Evolutionary conservation across 2,113 vertebrate species (phyloP).

Genomic region (Geococcyx californianus): DNA sequence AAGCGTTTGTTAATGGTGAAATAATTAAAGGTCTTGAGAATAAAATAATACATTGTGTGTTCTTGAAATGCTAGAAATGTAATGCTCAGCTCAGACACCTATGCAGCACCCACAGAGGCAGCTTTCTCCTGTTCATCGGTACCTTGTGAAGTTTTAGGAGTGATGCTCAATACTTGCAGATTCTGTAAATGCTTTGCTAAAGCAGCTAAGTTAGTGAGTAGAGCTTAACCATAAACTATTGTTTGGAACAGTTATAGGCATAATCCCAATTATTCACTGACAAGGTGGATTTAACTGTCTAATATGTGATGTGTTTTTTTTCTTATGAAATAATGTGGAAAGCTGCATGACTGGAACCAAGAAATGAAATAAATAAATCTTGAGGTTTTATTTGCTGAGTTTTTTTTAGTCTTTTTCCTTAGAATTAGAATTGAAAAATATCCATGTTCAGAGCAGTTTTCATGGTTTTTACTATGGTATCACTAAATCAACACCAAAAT

Average conservation of each 20-base stretch:
- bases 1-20: not conserved
- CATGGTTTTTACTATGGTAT: not conserved
- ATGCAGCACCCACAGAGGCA: not conserved
- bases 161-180: not conserved
- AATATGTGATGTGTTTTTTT: not conserved
- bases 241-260: not conserved
- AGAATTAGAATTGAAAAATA: not conserved
- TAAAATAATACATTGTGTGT: not conserved
- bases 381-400: not conserved
- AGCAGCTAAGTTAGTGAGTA: not conserved
- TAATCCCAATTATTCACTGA: not conserved
- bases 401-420: not conserved
- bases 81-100: not conserved
- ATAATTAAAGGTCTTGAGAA: not conserved
- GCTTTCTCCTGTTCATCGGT: not conserved
- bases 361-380: not conserved
- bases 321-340: not conserved
- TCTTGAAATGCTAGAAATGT: not conserved
- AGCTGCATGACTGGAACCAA: not conserved
- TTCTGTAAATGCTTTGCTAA: not conserved
- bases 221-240: not conserved
- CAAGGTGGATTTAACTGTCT: not conserved
- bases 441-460: not conserved
- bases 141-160: not conserved
- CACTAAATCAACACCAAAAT: not conserved